Evolutionary conservation across 2,113 vertebrate genomes (phyloP).

Genomic region (Strix aluco): DNA sequence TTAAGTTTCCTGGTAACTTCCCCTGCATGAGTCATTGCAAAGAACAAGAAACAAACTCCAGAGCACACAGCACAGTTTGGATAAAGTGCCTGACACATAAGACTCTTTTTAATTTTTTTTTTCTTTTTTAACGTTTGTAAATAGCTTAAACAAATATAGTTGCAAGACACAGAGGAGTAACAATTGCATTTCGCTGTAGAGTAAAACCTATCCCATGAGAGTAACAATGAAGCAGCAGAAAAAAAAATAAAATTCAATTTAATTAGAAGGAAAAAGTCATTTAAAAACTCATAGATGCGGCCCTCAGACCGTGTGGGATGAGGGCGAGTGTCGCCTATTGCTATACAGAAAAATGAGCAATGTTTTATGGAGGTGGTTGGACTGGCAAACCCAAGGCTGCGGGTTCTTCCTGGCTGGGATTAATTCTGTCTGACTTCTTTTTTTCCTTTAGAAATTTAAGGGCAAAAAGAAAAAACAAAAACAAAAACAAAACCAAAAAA

Average conservation of each 20-base stretch:
- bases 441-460: neutral
- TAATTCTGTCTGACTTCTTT: neutral
- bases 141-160: constrained; percentile 63
- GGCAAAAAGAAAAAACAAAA: neutral
- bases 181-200: constrained; percentile 61
- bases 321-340: neutral
- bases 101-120: constrained; percentile 10
- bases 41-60: constrained; percentile 56
- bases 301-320: neutral
- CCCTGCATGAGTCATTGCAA: constrained; percentile 4
- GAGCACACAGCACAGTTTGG: constrained; percentile 62
- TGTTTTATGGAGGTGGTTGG: neutral
- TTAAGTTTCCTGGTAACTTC: constrained; percentile 9
- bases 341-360: constrained; percentile 3
- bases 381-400: neutral
- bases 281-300: neutral
- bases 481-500: no score
- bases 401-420: neutral
- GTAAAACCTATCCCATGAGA: constrained; percentile 59
- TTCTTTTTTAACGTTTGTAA: constrained; percentile 33
- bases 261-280: neutral
- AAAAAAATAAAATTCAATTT: neutral
- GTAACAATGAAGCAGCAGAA: neutral
- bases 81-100: constrained; percentile 75
- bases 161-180: constrained; percentile 62